phyloP scores from a whole-genome alignment of 2,888 invertebrate species.

The Pherbina coryleti region DNA sequence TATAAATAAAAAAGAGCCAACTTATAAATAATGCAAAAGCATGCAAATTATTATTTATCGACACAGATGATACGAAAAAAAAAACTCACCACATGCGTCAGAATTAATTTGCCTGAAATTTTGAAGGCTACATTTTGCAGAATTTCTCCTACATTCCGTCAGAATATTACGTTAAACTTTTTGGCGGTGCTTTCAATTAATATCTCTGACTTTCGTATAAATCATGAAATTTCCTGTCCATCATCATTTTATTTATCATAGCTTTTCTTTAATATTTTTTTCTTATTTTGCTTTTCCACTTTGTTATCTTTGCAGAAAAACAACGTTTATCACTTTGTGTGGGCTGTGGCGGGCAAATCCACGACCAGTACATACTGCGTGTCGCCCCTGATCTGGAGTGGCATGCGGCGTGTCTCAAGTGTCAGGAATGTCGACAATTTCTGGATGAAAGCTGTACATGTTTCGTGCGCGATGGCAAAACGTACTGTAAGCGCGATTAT shows the following conservation, averaged over 20 bases:
- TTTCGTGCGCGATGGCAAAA: conserved; percentile 98
- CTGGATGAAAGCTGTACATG: conserved; percentile 98
- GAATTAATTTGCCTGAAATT: neutral
- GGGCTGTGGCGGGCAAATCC: conserved; percentile 96
- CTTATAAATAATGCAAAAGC: too few species aligned
- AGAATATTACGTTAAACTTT: neutral
- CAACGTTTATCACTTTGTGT: conserved; percentile 89
- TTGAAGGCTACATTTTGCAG: neutral
- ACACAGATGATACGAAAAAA: neutral
- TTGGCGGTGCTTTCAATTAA: neutral
- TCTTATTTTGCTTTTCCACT: neutral
- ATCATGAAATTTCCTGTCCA: neutral
- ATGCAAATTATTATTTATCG: too few species aligned
- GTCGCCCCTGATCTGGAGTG: conserved; percentile 99
- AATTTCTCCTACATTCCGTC: neutral
- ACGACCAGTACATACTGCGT: conserved; percentile 98
- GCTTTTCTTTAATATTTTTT: neutral
- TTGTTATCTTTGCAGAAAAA: conserved; percentile 77
- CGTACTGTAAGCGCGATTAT: conserved; percentile 98
- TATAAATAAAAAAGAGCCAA: too few species aligned
- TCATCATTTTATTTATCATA: neutral
- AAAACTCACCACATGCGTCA: neutral
- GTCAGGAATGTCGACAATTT: conserved; percentile 96
- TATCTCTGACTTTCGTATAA: neutral
- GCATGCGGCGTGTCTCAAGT: conserved; percentile 98